Evolutionary conservation across 1,140 invertebrate species (phyloP), one percentile per base, ranked within the genome.

Genomic region (Leucophenga varia): DNA sequence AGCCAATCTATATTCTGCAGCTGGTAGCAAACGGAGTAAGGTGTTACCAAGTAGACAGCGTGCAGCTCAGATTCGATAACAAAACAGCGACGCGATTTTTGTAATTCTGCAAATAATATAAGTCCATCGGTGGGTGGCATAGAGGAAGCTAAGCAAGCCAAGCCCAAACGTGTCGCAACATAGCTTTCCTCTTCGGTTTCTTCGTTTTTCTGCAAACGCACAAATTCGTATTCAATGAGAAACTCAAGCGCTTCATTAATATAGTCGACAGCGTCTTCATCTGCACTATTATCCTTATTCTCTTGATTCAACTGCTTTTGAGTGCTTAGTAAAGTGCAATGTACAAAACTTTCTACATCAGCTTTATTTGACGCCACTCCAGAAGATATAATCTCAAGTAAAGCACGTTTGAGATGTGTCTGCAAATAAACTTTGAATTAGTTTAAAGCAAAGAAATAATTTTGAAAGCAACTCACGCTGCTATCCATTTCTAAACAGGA

Each of bases 41-140:
- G 92, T 3, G 92, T 95, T 2, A 95, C 91, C 59, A 95, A 78
- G 77, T 98, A 98, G 37, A 98, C 84, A 22, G 98, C 82, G 77
- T 99, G 97, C 1, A 99, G 79, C 68, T 99, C 95, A 56, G 88
- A 93, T 65, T 97, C 93, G 7, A 99, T 77, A 0, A 95, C 93
- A 74, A 99, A 90, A 61, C 88, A 90, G 60, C 87, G 85, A 32
- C 93, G 79, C 1, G 95, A 93, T 76, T 87, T 89, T 69, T 94
- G 85, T n/a, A 98, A 72, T 74, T 98, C 95, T 57, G 85, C 84
- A 64, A 97, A 92, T 14, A 98, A 80, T 21, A 85, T 80, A 3
- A 97, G 77, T 2, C 91, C 93, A 72, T 98, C 93, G 72, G 90
- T 88, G 0, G 95, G 95, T 13, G 93, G 86, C 71, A 98, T 83